Evolutionary conservation across 2,888 invertebrate genomes (phyloP).

Genomic region (Litoditis marina): DNA sequence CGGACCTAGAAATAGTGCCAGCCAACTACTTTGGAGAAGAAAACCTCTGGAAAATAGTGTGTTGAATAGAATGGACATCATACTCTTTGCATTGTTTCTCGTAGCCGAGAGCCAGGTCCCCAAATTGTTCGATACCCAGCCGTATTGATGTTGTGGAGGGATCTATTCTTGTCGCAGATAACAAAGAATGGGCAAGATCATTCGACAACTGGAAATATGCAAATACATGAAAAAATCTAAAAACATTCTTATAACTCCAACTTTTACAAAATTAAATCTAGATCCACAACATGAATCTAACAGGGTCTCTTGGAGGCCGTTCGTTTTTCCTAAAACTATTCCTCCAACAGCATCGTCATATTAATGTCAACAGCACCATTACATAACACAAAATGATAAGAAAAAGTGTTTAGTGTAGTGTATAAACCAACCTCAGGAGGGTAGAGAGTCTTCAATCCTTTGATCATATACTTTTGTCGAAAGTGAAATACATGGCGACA

Average conservation of each 20-base stretch:
- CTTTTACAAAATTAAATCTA: conserved; percentile 7
- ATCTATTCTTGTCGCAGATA: conserved; percentile 34
- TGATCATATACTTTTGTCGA: conserved; percentile 75
- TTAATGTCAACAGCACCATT: too few relatives aligned
- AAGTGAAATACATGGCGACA: conserved; percentile 80
- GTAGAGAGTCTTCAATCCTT: conserved; percentile 59
- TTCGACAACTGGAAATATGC: conserved; percentile 26
- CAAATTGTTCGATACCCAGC: conserved; percentile 57
- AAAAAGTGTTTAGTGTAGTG: too few relatives aligned
- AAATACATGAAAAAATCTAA: too few relatives aligned
- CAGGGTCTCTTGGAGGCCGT: too few relatives aligned
- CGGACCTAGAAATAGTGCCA: too few relatives aligned
- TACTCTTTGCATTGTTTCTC: conserved; percentile 52
- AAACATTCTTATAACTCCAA: too few relatives aligned
- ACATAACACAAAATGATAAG: too few relatives aligned
- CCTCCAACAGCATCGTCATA: too few relatives aligned
- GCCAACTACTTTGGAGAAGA: too few relatives aligned
- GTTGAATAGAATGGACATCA: background rate
- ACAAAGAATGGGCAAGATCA: conserved; percentile 52
- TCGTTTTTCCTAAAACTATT: too few relatives aligned
- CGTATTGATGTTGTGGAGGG: conserved; percentile 40
- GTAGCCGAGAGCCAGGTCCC: conserved; percentile 53
- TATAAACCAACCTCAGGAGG: conserved; percentile 35
- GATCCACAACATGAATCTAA: background rate
- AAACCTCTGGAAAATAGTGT: too few relatives aligned